Base-by-base conservation (phyloP, 1,140 invertebrate species). In the Andricus grossulariae region DNA sequence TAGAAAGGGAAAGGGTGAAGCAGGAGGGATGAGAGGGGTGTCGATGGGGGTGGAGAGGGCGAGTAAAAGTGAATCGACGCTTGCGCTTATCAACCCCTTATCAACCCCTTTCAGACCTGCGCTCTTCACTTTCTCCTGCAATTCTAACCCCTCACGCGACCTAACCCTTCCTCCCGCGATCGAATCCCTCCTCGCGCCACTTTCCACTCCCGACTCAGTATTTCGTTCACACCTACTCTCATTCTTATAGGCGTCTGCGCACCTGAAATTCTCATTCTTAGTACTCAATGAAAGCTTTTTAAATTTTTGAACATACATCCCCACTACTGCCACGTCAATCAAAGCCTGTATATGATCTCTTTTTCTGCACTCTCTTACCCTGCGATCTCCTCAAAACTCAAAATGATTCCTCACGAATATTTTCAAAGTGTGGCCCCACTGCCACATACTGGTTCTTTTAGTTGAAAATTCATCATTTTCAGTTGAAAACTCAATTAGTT, bases 141-240 rank as follows among this genome's bases (percentile, higher is more conserved):
- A 66, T 75, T 77, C 75, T 72, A 74, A 19, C 73, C 60, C 19
- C 76, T 78, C 76, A 73, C 78, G 71, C 75, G 73, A 21, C 71
- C 71, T 54, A 45, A n/a, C 52, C 52, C 18, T 75, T 66, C 50
- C 57, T 55, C 78, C 4, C 51, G 6, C 18, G 15, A n/a, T 4
- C 18, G 16, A 18, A n/a, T 10, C 54, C 54, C 79, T 74, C 73
- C 60, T 50, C 54, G 60, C 50, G 50, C 52, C 50, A 51, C 66
- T 49, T 51, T 18, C 71, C 71, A 25, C 50, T 15, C 72, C 13
- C 16, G 18, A 11, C 10, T 45, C 7, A 79, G 81, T 76, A 76
- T 87, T 86, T 88, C 85, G 88, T 90, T 90, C 84, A 89, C 88
- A 89, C 88, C 89, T 90, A 86, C 86, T 84, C 75, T 88, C 88